phyloP scores from a whole-genome alignment of 2,113 vertebrate genomes.

The Dasyornis broadbenti region DNA sequence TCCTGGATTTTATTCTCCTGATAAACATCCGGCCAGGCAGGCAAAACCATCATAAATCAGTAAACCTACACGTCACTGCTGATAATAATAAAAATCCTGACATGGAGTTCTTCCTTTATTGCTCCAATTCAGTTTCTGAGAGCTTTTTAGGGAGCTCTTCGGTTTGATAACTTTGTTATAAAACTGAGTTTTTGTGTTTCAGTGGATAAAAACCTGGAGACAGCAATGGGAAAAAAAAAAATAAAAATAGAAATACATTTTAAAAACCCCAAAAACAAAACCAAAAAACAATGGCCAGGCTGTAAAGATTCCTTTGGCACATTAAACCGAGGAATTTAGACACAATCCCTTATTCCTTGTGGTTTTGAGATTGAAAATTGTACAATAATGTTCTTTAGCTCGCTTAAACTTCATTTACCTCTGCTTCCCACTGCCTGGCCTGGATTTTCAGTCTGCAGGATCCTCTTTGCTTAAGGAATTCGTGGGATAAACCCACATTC shows the following conservation, averaged over 20 bases:
- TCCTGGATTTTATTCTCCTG: background rate
- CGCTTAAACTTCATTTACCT: background rate
- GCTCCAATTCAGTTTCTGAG: background rate
- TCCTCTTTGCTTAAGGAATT: background rate
- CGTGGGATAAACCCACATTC: background rate
- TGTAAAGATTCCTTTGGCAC: background rate
- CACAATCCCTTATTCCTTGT: background rate
- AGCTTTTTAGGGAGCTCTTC: background rate
- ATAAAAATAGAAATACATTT: background rate
- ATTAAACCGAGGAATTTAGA: background rate
- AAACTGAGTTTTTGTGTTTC: background rate
- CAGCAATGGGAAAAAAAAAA: background rate
- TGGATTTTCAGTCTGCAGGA: background rate
- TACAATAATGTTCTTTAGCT: background rate
- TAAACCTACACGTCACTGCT: background rate
- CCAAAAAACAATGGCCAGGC: background rate
- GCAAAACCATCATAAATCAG: background rate
- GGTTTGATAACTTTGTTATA: background rate
- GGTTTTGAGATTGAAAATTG: background rate
- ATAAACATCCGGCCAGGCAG: slow-evolving; percentile 3
- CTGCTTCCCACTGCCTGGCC: background rate
- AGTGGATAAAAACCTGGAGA: background rate
- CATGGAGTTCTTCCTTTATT: background rate
- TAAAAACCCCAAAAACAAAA: no score
- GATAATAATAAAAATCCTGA: background rate